Conservation (phyloP, 2,888 invertebrate species). For the Leptarthrus brevirostris region DNA sequence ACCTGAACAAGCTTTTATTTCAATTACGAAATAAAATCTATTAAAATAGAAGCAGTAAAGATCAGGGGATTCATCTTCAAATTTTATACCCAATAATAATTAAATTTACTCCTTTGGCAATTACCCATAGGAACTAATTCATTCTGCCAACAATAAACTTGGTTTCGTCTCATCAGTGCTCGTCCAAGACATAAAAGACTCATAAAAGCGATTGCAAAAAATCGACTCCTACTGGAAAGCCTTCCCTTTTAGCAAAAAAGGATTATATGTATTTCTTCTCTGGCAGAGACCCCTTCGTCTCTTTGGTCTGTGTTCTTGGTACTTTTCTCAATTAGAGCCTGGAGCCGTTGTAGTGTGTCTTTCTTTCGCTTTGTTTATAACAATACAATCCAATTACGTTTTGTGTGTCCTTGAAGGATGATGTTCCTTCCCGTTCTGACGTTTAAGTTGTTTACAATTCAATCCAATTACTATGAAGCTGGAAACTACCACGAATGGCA, state of each 20-base stretch:
- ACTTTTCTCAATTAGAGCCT: conserved; percentile 4
- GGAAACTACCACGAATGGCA: neutral
- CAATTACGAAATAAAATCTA: too few species aligned
- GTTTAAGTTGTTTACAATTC: conserved; percentile 23
- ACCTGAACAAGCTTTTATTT: too few species aligned
- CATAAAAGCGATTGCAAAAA: conserved; percentile 22
- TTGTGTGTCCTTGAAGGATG: conserved; percentile 15
- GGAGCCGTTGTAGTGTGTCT: neutral
- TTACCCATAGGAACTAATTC: neutral
- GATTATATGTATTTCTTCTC: conserved; percentile 3
- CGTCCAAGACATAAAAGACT: conserved; percentile 11
- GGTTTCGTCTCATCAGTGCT: neutral
- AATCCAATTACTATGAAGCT: neutral
- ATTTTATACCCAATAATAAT: too few species aligned
- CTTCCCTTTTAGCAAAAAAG: neutral
- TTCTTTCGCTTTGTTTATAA: conserved; percentile 6
- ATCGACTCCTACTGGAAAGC: neutral
- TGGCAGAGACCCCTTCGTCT: neutral
- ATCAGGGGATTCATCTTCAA: too few species aligned
- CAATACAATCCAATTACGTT: conserved; percentile 20
- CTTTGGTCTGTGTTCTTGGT: neutral
- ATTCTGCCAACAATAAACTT: conserved; percentile 3
- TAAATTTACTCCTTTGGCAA: neutral
- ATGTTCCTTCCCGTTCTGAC: neutral
- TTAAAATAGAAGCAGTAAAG: too few species aligned